Base-by-base conservation (phyloP, 2,888 invertebrate species). In the Furcula furcula region DNA sequence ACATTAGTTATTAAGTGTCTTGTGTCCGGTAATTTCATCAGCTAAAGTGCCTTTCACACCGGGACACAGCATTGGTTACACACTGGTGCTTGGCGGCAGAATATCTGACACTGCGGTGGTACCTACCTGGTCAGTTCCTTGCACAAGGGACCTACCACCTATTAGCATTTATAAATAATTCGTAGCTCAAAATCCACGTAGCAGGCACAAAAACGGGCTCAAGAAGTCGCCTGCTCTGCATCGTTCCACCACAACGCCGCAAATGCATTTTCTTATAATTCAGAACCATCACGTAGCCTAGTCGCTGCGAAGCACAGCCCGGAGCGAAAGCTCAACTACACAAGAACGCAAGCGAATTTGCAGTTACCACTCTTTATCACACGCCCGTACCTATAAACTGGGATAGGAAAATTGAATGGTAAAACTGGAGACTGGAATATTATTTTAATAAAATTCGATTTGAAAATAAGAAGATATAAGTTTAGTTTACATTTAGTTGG, bases 181-280 rank as follows among this genome's bases (percentile, higher is more conserved):
- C 67, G 68, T 73, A 67, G 61, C 65, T 58, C 66, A 72, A 65
- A 65, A 55, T 54, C 62, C 69, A 69, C 65, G 65, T 63, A 48
- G 43, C 40, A 72, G 75, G 76, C 79, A 83, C 74, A 75, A 77
- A 78, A 77, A 73, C 68, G 62, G 67, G 65, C 55, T 1, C 65
- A 63, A 65, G n/a, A n/a, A n/a, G 48, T 52, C 71, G 65, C 71
- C 64, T 61, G 64, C 73, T 68, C 66, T 68, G 74, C 62, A 65
- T 76, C 65, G 67, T 11, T 10, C 28, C 18, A 4, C 18, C 28
- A 28, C 63, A 68, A 60, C 68, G 68, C 65, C 72, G 75, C 83
- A 85, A 87, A 86, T 86, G 85, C 84, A 86, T 87, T 87, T 87
- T 86, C 83, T 86, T 86, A 86, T 86, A 87, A 85, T 84, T 82